Base-by-base conservation (phyloP, 2,888 invertebrate species). In the Calameuta idolon region DNA sequence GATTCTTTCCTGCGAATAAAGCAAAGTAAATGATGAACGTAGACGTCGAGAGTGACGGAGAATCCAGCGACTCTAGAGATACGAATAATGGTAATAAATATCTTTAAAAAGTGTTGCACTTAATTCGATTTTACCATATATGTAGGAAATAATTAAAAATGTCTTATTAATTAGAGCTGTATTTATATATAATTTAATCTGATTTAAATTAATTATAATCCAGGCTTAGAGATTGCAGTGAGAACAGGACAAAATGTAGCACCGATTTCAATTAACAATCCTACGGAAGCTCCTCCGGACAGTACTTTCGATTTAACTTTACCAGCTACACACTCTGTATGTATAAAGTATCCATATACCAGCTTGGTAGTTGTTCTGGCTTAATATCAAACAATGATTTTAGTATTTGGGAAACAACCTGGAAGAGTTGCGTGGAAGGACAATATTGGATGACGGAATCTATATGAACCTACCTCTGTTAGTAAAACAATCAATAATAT, bases 401-500 rank as follows among this genome's bases (percentile, higher is more conserved):
- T 76, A 94, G 94, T 94, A 94, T 85, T 90, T 94, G 78, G 94
- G 94, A 4, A 90, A 91, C 77, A 93, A 93, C 84, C 87, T 95
- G 88, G 94, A 94, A 87, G 94, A 94, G 74, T 91, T 95, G 3
- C 92, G 93, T 11, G 95, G 95, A 1, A 92, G 95, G n/a, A 94
- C 94, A 55, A 92, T 95, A 79, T 89, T 95, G 75, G 95, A 95
- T 82, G 92, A 93, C 73, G 93, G 92, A 69, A 91, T 92, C 78
- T 88, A 91, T 30, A 92, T 93, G 77, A 91, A 92, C 34, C 89
- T 96, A 79, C 94, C 95, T 5, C 88, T 96, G 75, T 92, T 95
- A 68, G 90, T 93, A 74, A 92, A 94, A 79, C 93, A 94, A 71
- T 93, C 94, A 74, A 92, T 96, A 75, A 93, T 96, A 35, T 95